These are phyloP conservation scores for Sepiola atlantica DNA, from an alignment of 2,888 invertebrate species.

Conservation along the genomic window DNA sequence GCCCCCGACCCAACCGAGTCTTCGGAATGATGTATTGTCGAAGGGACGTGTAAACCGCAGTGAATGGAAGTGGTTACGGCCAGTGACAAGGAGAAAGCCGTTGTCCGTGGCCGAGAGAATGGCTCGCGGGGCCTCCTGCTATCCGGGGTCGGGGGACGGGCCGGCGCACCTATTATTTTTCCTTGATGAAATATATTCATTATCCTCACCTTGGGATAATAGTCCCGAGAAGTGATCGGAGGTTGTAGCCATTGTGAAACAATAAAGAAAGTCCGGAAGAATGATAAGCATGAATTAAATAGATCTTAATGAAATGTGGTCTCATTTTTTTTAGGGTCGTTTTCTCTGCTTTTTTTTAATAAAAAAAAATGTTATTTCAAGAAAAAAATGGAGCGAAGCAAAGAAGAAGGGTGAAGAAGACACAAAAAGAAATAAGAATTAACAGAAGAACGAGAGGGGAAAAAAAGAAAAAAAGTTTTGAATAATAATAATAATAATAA, in stretches of 20 bases:
- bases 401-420: neutral
- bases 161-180: neutral
- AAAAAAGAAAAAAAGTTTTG: too few species aligned
- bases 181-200: neutral
- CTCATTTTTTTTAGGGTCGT: too few species aligned
- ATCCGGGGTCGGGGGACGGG: neutral
- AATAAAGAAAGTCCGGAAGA: neutral
- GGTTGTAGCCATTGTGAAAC: neutral
- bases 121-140: neutral
- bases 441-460: neutral
- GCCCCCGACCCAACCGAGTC: neutral
- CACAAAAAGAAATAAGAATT: neutral
- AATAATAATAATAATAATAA: too few species aligned
- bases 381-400: neutral
- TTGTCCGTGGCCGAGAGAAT: neutral
- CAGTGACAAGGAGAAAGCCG: conserved; percentile 32
- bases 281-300: neutral
- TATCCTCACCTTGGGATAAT: neutral
- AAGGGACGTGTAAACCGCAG: neutral
- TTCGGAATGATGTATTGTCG: neutral
- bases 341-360: neutral
- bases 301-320: neutral
- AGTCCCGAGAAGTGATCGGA: neutral
- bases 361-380: neutral
- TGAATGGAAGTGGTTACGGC: neutral